Conservation (phyloP, 2,888 invertebrate genomes). For the Reticulitermes lucifugus region DNA sequence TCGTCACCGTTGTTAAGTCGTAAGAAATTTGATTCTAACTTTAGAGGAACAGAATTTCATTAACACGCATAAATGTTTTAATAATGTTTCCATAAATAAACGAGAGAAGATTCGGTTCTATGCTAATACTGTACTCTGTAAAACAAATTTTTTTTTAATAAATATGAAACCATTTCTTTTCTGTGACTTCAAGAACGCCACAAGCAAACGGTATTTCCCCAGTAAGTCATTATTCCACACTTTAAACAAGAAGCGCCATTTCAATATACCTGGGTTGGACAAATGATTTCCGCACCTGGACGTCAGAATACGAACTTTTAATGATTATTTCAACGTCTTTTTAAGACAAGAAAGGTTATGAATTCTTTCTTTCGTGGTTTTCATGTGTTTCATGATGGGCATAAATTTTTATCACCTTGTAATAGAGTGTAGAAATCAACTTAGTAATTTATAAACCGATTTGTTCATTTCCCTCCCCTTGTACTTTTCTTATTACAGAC, state of each 20-base stretch:
- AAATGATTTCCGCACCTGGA: neutral
- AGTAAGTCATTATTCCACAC: neutral
- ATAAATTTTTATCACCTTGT: slow-evolving; percentile 6
- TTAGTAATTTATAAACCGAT: slow-evolving; percentile 10
- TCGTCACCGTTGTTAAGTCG: too few relatives aligned
- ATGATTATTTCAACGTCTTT: neutral
- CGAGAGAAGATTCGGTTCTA: too few relatives aligned
- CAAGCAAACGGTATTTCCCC: neutral
- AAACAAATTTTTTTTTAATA: too few relatives aligned
- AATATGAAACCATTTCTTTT: neutral
- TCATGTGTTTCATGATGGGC: neutral
- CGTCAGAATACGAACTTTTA: neutral
- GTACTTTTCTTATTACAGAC: slow-evolving; percentile 1
- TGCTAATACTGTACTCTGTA: too few relatives aligned
- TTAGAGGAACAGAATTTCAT: too few relatives aligned
- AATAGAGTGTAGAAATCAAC: slow-evolving; percentile 8
- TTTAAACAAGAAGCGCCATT: neutral
- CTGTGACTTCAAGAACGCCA: neutral
- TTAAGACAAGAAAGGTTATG: neutral
- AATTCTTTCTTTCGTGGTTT: neutral
- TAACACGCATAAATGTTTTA: too few relatives aligned
- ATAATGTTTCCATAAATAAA: too few relatives aligned
- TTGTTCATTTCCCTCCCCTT: neutral
- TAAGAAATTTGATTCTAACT: too few relatives aligned
- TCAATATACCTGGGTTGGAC: neutral